Percentiles rank a stretch among this genome's conserved stretches.
These are phyloP conservation scores for Orgyia antiqua DNA, from an alignment of 2,888 invertebrate genomes.

Conservation along the genomic window DNA sequence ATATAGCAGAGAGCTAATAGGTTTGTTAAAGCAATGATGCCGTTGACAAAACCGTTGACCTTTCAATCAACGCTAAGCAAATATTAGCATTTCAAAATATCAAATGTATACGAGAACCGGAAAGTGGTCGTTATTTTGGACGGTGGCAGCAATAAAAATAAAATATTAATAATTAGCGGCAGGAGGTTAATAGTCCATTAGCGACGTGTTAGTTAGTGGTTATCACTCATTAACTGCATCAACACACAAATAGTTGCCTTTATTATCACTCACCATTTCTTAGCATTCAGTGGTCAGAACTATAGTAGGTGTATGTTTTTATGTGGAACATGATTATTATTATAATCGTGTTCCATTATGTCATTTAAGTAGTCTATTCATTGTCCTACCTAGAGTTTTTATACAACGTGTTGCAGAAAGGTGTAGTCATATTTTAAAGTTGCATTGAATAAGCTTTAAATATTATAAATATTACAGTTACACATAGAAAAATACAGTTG, in stretches of 20 bases:
- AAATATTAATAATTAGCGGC: conserved; percentile 69
- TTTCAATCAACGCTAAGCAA: conserved; percentile 59
- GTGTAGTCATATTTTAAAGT: too few relatives aligned
- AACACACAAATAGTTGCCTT: conserved; percentile 5
- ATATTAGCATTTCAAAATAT: conserved; percentile 59
- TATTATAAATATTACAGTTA: too few relatives aligned
- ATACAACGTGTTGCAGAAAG: too few relatives aligned
- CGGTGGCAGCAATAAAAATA: conserved; percentile 59
- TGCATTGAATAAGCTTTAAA: too few relatives aligned
- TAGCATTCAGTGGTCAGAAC: not conserved
- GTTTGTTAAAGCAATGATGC: conserved; percentile 33
- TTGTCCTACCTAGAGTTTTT: too few relatives aligned
- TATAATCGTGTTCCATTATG: too few relatives aligned
- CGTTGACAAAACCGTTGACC: conserved; percentile 51
- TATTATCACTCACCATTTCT: conserved; percentile 1
- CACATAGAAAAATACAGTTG: too few relatives aligned
- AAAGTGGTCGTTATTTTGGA: conserved; percentile 61
- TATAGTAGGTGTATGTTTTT: too few relatives aligned
- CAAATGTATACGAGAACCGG: conserved; percentile 54
- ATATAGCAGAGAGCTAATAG: conserved; percentile 40
- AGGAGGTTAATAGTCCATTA: conserved; percentile 65
- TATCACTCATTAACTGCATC: conserved; percentile 20
- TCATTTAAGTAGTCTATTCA: too few relatives aligned
- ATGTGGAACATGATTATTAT: too few relatives aligned
- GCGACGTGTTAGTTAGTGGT: conserved; percentile 37